Base-by-base conservation (phyloP, 2,797 vertebrate species). In the Manis pentadactyla region DNA sequence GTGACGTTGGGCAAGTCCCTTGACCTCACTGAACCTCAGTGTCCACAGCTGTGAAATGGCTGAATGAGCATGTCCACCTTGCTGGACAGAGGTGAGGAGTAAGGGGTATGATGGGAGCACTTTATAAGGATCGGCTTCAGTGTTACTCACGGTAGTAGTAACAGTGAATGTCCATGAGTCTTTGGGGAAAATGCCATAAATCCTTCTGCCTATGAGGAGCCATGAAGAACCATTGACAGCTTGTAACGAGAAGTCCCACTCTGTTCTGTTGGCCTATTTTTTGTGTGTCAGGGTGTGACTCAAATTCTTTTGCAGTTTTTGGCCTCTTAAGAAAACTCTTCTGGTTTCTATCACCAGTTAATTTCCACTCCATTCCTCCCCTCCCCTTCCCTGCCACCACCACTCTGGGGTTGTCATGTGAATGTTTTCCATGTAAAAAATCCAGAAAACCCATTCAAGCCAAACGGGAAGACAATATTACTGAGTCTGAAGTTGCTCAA, bases 281-380 rank as follows among this genome's bases (percentile, higher is more conserved):
- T 46, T 75, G 74, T 77, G 87, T 29, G 39, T 93, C 78, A 10
- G 97, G 92, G 83, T 37, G 2, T 79, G 94, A 96, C 88, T 98
- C 90, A 53, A 69, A 82, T 97, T 97, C 97, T 74, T 87, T 59
- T 61, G 69, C 81, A 86, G 93, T 55, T 78, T 91, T 73, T 93
- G 87, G 71, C 90, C 34, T 97, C 73, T 85, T 97, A 51, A 97
- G 97, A 96, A 23, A 75, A 0, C 66, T 96, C 69, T 71, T 98
- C 98, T 98, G 97, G 96, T 97, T 98, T 87, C 97, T 57, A 84
- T 94, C 97, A 91, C 19, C 73, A 39, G 49, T 81, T 34, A 74
- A 51, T 94, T 88, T 90, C 86, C 34, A 49, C 64, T 46, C n/a
- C 1, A 14, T 21, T 19, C 19, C 37, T 85, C n/a, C 69, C n/a